phyloP scores from a whole-genome alignment of 2,888 invertebrate species.

The Andrena chrysosceles region DNA sequence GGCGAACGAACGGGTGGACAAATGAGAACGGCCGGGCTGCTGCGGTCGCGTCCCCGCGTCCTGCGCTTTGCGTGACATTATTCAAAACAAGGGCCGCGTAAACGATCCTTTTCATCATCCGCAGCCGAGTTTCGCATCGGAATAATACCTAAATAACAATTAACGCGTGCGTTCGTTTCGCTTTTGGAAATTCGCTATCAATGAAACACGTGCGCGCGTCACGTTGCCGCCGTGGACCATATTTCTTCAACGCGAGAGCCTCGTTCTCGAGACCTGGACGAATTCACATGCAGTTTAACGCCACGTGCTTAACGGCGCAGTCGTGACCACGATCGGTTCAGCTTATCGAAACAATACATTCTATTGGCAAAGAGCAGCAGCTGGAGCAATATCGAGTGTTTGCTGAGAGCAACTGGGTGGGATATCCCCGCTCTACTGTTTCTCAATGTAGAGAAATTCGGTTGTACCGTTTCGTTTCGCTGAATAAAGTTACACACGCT shows the following conservation, averaged over 20 bases:
- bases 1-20: not conserved
- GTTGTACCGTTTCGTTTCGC: no score
- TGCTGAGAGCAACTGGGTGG: no score
- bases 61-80: constrained; percentile 12
- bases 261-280: not conserved
- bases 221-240: constrained; percentile 28
- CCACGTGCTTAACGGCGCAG: not conserved
- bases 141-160: constrained; percentile 32
- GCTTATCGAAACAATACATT: no score
- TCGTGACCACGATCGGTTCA: not conserved
- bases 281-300: not conserved
- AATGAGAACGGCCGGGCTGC: constrained; percentile 3
- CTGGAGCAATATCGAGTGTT: no score
- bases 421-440: no score
- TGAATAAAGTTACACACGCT: no score
- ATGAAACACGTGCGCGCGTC: constrained; percentile 39
- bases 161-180: constrained; percentile 27
- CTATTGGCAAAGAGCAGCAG: no score
- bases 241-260: not conserved
- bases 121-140: constrained; percentile 20
- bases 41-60: not conserved
- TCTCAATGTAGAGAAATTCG: no score
- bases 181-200: constrained; percentile 18
- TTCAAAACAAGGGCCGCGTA: constrained; percentile 32
- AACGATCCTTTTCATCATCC: constrained; percentile 43